phyloP scores from a whole-genome alignment of 2,888 invertebrate species.

The Dynastes grantii region DNA sequence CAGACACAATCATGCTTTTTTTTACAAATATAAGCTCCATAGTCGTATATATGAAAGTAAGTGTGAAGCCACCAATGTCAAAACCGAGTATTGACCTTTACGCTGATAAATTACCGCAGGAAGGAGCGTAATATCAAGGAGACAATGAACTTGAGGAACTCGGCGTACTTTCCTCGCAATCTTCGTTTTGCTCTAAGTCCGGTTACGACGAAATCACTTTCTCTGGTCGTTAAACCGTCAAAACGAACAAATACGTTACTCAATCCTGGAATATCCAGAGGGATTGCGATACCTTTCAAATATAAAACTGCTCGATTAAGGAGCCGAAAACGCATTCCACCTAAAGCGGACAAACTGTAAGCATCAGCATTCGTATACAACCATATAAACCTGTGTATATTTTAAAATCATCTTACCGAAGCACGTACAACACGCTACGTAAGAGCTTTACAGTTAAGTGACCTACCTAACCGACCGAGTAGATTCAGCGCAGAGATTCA shows the following conservation, averaged over 20 bases:
- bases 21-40: background rate
- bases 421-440: conserved; percentile 40
- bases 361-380: background rate
- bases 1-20: background rate
- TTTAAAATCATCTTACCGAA: conserved; percentile 5
- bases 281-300: conserved; percentile 51
- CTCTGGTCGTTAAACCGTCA: conserved; percentile 65
- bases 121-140: conserved; percentile 29
- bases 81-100: conserved; percentile 16
- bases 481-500: background rate
- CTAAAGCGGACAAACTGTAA: conserved; percentile 17
- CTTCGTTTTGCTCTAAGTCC: conserved; percentile 62
- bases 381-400: background rate
- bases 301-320: conserved; percentile 55
- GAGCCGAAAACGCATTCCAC: conserved; percentile 8
- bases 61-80: conserved; percentile 3
- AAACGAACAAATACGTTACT: conserved; percentile 56
- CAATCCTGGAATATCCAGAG: conserved; percentile 57
- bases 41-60: conserved; percentile 7
- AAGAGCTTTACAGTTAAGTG: conserved; percentile 62
- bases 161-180: conserved; percentile 44
- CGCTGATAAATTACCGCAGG: background rate
- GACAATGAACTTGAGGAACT: conserved; percentile 52
- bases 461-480: conserved; percentile 57
- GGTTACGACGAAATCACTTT: conserved; percentile 68